These are phyloP conservation scores for Frankliniella intonsa DNA, from an alignment of 2,888 invertebrate genomes.

Conservation along the genomic window DNA sequence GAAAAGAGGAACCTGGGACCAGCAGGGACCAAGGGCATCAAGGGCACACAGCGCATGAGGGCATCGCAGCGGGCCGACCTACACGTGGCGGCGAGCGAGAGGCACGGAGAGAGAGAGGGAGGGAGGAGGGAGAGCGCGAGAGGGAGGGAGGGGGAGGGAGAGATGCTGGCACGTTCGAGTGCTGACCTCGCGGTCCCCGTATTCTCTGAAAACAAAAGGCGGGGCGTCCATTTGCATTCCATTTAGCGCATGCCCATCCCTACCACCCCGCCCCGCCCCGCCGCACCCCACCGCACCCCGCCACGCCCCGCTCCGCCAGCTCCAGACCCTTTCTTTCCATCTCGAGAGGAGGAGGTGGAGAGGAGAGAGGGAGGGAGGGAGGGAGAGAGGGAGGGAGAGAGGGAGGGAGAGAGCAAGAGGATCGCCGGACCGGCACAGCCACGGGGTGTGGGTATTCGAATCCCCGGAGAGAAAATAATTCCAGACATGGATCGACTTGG, in stretches of 20 bases:
- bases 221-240: constrained; percentile 11
- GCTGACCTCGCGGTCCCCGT: constrained; percentile 18
- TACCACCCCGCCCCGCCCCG: not conserved
- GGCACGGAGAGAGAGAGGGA: not conserved
- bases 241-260: constrained; percentile 9
- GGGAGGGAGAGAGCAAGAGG: not conserved
- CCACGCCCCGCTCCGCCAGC: not conserved
- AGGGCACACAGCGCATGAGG: not conserved
- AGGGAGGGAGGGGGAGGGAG: not conserved
- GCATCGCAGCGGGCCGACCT: too few relatives aligned
- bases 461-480: too few relatives aligned
- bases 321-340: not conserved
- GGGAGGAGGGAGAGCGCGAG: not conserved
- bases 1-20: not conserved
- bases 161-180: constrained; percentile 5
- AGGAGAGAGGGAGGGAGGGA: not conserved
- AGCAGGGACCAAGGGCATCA: not conserved
- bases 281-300: not conserved
- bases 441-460: too few relatives aligned
- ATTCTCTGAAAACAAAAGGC: constrained; percentile 25
- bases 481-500: too few relatives aligned
- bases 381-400: not conserved
- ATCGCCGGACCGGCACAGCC: too few relatives aligned
- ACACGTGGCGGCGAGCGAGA: too few relatives aligned
- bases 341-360: not conserved